These are phyloP conservation scores for Microcebus tavaratra DNA, from an alignment of 2,113 vertebrate genomes.

Conservation along the genomic window DNA sequence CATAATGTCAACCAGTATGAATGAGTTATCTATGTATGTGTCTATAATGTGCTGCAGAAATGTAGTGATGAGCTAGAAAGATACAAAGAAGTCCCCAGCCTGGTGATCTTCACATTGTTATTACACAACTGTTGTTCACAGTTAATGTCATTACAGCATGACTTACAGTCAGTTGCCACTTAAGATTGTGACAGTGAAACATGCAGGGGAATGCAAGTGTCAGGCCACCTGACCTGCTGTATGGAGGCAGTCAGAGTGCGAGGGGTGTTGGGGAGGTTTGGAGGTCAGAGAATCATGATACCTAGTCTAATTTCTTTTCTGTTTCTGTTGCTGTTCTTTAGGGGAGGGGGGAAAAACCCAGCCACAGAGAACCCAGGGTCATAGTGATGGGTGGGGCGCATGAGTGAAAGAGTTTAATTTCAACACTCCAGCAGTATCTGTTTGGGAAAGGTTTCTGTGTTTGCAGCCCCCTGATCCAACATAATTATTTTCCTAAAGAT, in stretches of 20 bases:
- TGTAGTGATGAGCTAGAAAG: not conserved
- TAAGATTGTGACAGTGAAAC: not conserved
- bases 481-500: not conserved
- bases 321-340: not conserved
- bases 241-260: not conserved
- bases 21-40: too few relatives aligned
- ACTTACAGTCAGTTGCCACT: not conserved
- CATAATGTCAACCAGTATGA: not conserved
- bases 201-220: not conserved
- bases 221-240: not conserved
- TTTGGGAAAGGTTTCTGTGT: not conserved
- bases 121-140: not conserved
- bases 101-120: not conserved
- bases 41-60: not conserved
- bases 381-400: not conserved
- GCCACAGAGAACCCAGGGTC: not conserved
- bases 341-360: not conserved
- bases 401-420: not conserved
- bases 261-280: not conserved
- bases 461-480: not conserved
- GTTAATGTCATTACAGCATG: not conserved
- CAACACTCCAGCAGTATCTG: not conserved
- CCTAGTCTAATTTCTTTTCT: not conserved
- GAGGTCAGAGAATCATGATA: not conserved
- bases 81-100: not conserved